Evolutionary conservation across 2,113 vertebrate genomes (phyloP).

Genomic region (Cromileptes altivelis): DNA sequence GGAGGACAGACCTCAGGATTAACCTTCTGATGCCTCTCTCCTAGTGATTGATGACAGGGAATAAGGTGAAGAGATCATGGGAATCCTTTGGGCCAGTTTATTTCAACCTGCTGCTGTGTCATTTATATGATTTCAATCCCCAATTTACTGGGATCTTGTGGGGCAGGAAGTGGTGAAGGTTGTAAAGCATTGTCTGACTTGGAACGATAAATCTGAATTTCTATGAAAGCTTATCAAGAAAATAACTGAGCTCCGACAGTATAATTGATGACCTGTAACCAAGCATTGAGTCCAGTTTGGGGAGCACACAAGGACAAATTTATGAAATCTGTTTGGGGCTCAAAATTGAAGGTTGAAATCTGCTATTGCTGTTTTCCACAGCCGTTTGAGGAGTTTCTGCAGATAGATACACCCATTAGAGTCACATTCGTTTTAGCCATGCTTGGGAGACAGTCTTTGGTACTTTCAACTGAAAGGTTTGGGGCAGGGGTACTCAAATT

Average conservation of each 20-base stretch:
- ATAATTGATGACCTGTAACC: background rate
- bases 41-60: background rate
- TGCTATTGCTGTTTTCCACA: background rate
- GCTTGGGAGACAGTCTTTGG: background rate
- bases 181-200: background rate
- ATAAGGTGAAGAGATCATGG: slow-evolving; percentile 7
- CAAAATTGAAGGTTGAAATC: background rate
- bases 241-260: background rate
- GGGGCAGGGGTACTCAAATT: too few species aligned
- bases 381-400: too few species aligned
- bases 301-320: background rate
- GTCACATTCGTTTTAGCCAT: too few species aligned
- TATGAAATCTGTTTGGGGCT: background rate
- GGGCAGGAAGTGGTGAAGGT: background rate
- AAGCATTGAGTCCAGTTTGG: background rate
- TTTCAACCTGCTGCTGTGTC: background rate
- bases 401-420: too few species aligned
- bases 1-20: background rate
- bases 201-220: background rate
- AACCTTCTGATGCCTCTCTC: background rate
- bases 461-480: background rate
- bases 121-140: background rate
- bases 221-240: background rate
- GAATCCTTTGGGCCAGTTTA: slow-evolving; percentile 3
- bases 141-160: background rate